Percentiles rank a stretch among this genome's conserved stretches.
These are phyloP conservation scores for Clarias laeviceps DNA, from an alignment of 2,797 vertebrate genomes.

Conservation along the genomic window DNA sequence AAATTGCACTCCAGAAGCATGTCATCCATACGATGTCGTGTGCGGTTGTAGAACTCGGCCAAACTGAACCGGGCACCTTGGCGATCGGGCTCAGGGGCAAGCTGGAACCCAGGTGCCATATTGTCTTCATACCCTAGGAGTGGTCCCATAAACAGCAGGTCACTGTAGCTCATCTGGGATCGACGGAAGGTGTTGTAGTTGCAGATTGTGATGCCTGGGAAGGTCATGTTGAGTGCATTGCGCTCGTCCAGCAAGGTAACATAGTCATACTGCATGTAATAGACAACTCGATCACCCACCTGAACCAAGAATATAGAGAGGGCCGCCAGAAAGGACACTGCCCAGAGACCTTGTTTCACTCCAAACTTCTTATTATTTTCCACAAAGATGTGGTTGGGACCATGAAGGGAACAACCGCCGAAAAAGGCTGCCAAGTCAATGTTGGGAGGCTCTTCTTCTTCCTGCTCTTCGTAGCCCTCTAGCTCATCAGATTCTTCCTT, in stretches of 20 bases:
- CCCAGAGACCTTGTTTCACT: slow-evolving; percentile 84
- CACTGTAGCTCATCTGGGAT: slow-evolving; percentile 88
- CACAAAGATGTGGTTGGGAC: slow-evolving; percentile 88
- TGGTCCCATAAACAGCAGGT: slow-evolving; percentile 88
- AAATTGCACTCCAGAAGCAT: slow-evolving; percentile 92
- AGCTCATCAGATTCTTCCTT: slow-evolving; percentile 63
- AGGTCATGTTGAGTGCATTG: slow-evolving; percentile 78
- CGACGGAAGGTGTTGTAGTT: slow-evolving; percentile 87
- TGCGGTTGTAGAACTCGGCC: slow-evolving; percentile 86
- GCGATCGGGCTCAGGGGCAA: slow-evolving; percentile 75
- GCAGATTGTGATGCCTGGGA: slow-evolving; percentile 90
- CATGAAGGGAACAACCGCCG: slow-evolving; percentile 85
- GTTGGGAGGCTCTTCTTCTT: slow-evolving; percentile 57
- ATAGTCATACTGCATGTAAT: slow-evolving; percentile 85
- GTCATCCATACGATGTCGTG: slow-evolving; percentile 89
- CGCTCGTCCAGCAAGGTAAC: slow-evolving; percentile 88
- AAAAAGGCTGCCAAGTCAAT: slow-evolving; percentile 82
- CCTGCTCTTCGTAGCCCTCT: slow-evolving; percentile 63
- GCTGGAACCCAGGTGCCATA: slow-evolving; percentile 83
- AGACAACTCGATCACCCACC: slow-evolving; percentile 84
- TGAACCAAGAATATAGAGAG: slow-evolving; percentile 87
- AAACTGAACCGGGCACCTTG: slow-evolving; percentile 78
- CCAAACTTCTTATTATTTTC: slow-evolving; percentile 79
- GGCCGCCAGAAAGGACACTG: slow-evolving; percentile 81
- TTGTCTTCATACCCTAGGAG: slow-evolving; percentile 86